A percentile compares a stretch with the other conserved stretches of the same genome.
Conservation (phyloP, 2,797 vertebrate species). For the Myotis planiceps region DNA sequence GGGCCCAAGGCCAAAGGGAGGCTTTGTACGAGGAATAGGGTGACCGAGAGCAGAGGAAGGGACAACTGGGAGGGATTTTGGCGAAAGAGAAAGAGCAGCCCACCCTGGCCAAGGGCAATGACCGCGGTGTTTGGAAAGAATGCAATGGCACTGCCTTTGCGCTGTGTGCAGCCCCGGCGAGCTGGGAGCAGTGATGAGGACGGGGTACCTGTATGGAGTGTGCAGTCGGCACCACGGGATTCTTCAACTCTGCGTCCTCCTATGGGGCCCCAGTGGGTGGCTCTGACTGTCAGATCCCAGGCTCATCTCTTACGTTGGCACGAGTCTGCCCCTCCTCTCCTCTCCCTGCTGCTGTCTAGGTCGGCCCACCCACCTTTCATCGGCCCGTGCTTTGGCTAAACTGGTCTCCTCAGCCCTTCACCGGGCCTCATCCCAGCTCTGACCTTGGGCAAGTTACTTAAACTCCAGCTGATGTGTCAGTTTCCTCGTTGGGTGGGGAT, state of each 20-base stretch:
- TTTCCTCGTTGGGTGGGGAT: background rate
- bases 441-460: background rate
- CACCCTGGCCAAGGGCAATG: rapidly evolving
- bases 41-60: background rate
- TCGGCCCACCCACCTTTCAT: background rate
- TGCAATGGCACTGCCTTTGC: rapidly evolving
- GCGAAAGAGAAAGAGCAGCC: background rate
- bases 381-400: background rate
- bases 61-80: rapidly evolving
- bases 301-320: background rate
- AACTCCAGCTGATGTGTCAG: background rate
- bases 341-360: background rate
- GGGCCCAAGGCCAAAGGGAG: background rate
- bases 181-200: rapidly evolving
- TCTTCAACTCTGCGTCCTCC: background rate
- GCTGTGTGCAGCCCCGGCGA: rapidly evolving
- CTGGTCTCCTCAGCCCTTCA: background rate
- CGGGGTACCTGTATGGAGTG: background rate
- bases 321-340: too few species aligned
- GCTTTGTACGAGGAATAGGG: too few species aligned
- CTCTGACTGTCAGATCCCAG: background rate
- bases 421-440: background rate
- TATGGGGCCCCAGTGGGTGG: background rate
- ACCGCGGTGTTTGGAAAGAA: rapidly evolving
- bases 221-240: background rate